Percentiles rank a stretch among this genome's conserved stretches.
These are phyloP conservation scores for Aporophyla nigra DNA, from an alignment of 2,888 invertebrate genomes.

Conservation along the genomic window DNA sequence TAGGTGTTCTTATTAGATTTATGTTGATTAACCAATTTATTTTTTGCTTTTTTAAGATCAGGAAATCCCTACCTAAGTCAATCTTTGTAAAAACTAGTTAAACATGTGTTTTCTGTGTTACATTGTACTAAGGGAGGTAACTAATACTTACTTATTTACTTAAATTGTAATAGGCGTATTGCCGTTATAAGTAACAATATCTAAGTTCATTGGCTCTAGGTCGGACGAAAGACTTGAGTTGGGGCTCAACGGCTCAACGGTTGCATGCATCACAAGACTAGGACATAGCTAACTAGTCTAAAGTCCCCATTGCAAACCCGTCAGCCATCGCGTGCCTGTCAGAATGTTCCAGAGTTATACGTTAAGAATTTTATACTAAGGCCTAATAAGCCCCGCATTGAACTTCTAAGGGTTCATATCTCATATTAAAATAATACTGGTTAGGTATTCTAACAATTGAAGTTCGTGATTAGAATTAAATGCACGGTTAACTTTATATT, in stretches of 20 bases:
- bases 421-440: constrained; percentile 22
- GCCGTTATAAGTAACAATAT: neutral
- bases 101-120: neutral
- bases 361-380: constrained; percentile 42
- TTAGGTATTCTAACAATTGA: constrained; percentile 45
- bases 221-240: neutral
- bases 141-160: neutral
- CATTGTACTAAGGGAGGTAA: too few relatives aligned
- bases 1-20: neutral
- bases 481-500: constrained; percentile 30
- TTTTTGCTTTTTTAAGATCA: neutral
- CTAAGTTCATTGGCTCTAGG: too few relatives aligned
- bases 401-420: constrained; percentile 47
- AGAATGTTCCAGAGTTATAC: constrained; percentile 44
- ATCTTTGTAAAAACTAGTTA: neutral
- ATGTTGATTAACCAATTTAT: too few relatives aligned
- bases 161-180: neutral
- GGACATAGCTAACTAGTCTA: constrained; percentile 34
- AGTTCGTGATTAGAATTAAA: constrained; percentile 50
- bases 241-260: constrained; percentile 10
- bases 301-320: constrained; percentile 35
- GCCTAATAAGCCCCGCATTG: constrained; percentile 25
- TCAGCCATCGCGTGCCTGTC: constrained; percentile 53
- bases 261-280: constrained; percentile 44
- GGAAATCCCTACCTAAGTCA: neutral